A percentile compares a stretch with the other conserved stretches of the same genome.
Conservation (phyloP, 2,113 vertebrate genomes). For the Falco punctatus region DNA sequence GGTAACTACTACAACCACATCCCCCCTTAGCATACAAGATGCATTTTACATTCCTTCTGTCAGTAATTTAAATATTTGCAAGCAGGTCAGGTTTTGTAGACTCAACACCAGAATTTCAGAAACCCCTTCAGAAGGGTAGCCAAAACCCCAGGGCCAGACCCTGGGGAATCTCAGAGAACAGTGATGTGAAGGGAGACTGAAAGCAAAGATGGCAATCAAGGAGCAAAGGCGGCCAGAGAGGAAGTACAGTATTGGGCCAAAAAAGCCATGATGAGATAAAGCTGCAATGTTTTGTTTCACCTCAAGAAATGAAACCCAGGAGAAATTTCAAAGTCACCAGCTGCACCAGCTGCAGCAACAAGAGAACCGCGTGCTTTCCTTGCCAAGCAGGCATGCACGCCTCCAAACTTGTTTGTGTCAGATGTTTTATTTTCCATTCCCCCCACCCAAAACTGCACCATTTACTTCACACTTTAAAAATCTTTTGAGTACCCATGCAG, state of each 20-base stretch:
- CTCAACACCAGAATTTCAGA: background rate
- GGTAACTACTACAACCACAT: background rate
- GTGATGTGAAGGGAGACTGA: background rate
- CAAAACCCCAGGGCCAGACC: background rate
- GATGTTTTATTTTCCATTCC: background rate
- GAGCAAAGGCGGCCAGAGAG: background rate
- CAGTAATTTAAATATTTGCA: background rate
- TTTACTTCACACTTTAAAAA: background rate
- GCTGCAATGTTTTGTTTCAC: background rate
- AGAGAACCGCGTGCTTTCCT: rapidly evolving
- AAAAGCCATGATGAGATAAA: background rate
- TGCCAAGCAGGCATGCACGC: background rate
- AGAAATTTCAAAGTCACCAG: background rate
- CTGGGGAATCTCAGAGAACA: background rate
- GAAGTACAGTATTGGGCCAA: background rate
- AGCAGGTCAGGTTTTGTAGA: background rate
- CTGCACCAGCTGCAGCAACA: too few species aligned
- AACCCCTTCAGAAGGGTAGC: background rate
- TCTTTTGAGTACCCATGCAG: background rate
- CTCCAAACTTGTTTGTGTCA: background rate
- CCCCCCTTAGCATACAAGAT: background rate
- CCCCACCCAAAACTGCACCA: background rate
- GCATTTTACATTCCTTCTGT: background rate
- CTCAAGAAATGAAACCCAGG: background rate
- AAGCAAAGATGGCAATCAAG: background rate